Conservation (phyloP, 2,113 vertebrate genomes). For the Pollachius pollachius region DNA sequence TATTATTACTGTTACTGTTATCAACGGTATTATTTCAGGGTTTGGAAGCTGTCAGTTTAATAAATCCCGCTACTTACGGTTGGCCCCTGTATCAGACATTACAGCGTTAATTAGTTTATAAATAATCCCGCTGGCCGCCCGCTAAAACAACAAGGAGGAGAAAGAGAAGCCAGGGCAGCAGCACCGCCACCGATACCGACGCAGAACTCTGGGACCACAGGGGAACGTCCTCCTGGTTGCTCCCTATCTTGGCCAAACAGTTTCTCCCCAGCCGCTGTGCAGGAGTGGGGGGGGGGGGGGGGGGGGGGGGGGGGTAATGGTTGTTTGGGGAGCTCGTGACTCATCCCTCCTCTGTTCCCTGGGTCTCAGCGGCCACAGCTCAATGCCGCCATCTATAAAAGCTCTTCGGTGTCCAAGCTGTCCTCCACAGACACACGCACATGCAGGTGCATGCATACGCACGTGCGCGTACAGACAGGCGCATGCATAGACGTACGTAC, state of each 20-base stretch:
- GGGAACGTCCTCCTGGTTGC: slow-evolving; percentile 31
- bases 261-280: slow-evolving; percentile 26
- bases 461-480: background rate
- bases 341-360: slow-evolving; percentile 33
- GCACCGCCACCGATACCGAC: slow-evolving; percentile 27
- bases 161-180: slow-evolving; percentile 44
- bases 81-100: slow-evolving; percentile 53
- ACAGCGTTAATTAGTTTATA: slow-evolving; percentile 59
- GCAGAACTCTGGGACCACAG: slow-evolving; percentile 12
- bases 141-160: slow-evolving; percentile 54
- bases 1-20: slow-evolving; percentile 48
- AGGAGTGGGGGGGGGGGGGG: slow-evolving; percentile 29
- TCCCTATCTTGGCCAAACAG: slow-evolving; percentile 30
- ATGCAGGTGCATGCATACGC: background rate
- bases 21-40: slow-evolving; percentile 51
- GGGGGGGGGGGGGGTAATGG: slow-evolving; percentile 32
- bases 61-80: slow-evolving; percentile 52
- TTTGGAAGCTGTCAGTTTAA: slow-evolving; percentile 48
- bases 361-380: slow-evolving; percentile 4
- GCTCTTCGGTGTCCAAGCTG: slow-evolving; percentile 27
- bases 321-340: slow-evolving; percentile 24
- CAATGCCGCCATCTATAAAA: slow-evolving; percentile 26
- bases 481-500: background rate
- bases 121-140: slow-evolving; percentile 55
- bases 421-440: slow-evolving; percentile 18